A percentile compares a stretch with the other conserved stretches of the same genome.
phyloP scores from a whole-genome alignment of 2,888 invertebrate genomes.

The Chalcis sispes region DNA sequence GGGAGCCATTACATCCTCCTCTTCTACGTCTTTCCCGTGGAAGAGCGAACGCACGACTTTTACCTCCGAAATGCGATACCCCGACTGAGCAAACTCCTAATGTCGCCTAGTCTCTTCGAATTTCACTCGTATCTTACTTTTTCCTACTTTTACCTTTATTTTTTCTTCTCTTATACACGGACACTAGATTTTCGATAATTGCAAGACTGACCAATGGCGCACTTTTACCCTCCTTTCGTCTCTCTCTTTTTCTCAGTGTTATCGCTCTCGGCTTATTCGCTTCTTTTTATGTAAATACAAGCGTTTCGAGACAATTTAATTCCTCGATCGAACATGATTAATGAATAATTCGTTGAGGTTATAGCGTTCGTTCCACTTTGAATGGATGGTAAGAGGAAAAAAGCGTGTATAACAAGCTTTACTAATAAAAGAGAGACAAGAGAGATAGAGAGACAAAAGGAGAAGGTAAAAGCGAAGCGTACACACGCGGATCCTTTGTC shows the following conservation, averaged over 20 bases:
- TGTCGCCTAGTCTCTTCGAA: slow-evolving; percentile 5
- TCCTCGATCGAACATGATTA: slow-evolving; percentile 25
- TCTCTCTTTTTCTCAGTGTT: too few relatives aligned
- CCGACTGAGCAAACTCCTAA: slow-evolving; percentile 17
- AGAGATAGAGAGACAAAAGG: too few relatives aligned
- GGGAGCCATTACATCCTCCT: too few relatives aligned
- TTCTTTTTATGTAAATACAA: neutral
- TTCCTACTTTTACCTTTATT: neutral
- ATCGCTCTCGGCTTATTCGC: too few relatives aligned
- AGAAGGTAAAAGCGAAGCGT: slow-evolving; percentile 10
- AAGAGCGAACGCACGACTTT: neutral
- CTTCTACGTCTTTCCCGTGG: slow-evolving; percentile 59
- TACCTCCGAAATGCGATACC: slow-evolving; percentile 18
- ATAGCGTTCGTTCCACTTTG: neutral
- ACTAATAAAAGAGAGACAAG: too few relatives aligned
- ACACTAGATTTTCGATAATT: neutral
- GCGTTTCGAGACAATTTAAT: neutral
- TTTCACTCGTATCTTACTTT: neutral
- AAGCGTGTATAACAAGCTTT: too few relatives aligned
- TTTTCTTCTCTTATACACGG: neutral
- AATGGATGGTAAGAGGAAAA: too few relatives aligned
- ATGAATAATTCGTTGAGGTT: slow-evolving; percentile 14
- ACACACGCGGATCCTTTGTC: neutral
- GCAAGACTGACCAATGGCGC: neutral
- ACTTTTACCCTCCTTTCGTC: too few relatives aligned